Evolutionary conservation across 2,113 vertebrate species (phyloP), one percentile per base, ranked within the genome.

Genomic region (Phyllostomus discolor): DNA sequence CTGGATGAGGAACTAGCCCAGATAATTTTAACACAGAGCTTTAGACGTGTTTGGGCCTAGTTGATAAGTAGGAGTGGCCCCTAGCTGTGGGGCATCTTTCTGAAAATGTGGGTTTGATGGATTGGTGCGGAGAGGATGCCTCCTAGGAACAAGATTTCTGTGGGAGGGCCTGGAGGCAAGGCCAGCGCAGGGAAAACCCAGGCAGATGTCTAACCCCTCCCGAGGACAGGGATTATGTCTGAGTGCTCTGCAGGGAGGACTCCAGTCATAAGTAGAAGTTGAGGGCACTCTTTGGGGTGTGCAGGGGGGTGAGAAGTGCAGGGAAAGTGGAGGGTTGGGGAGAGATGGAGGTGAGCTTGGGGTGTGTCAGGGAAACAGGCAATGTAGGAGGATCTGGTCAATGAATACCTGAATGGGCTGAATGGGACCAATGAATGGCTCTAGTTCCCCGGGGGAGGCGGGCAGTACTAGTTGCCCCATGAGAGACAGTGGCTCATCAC

Each of bases 391-490:
- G 28, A 19, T 80, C 87, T 64, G 46, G 17, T 46, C 78, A 54
- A 7, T 46, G 83, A 54, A 7, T 50, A 38, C 5, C 12, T 70
- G n/a, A n/a, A n/a, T n/a, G n/a, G n/a, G 41, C 69, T 76, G 52
- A 50, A 5, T 31, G 35, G 54, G 64, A 35, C 26, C 10, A 35
- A 31, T 24, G 52, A 35, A 5, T 35, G 28, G 33, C 12, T 75
- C 52, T 72, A 14, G 16, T 89, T 17, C 3, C 48, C 20, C 10
- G 19, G 24, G 43, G 12, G 31, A 3, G 57, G 16, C 43, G 14
- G 0, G 0, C 1, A 22, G 52, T 33, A 10, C 43, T 24, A 33
- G 19, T 11, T 31, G 20, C 3, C 0, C 17, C 50, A 43, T 16
- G 7, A 38, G 16, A 72, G 57, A 90, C 3, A 24, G 59, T 22